phyloP scores from a whole-genome alignment of 2,888 invertebrate genomes.

The Dasypolia templi region DNA sequence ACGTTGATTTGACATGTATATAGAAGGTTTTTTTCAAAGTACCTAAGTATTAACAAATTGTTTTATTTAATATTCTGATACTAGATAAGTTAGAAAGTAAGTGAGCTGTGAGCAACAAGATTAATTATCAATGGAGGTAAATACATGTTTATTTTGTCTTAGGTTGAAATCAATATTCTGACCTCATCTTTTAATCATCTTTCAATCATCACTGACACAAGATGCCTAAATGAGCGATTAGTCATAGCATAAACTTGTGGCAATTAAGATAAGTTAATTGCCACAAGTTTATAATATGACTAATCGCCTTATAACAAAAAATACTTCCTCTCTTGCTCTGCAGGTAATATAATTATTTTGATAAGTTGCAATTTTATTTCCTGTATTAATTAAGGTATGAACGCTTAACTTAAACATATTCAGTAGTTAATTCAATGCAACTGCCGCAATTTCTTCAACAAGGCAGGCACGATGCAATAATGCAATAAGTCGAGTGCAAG shows the following conservation, averaged over 20 bases:
- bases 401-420: background rate
- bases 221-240: slow-evolving; percentile 19
- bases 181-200: slow-evolving; percentile 4
- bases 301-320: slow-evolving; percentile 3
- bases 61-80: background rate
- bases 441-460: background rate
- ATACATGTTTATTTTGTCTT: slow-evolving; percentile 30
- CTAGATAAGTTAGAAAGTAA: background rate
- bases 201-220: slow-evolving; percentile 18
- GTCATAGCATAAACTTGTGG: slow-evolving; percentile 10
- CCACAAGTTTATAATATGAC: too few relatives aligned
- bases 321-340: slow-evolving; percentile 12
- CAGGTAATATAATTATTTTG: background rate
- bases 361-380: background rate
- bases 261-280: too few relatives aligned
- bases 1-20: slow-evolving; percentile 23
- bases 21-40: background rate
- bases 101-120: background rate
- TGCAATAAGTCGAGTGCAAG: background rate
- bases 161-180: slow-evolving; percentile 26
- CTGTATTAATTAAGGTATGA: background rate
- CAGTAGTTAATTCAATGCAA: background rate
- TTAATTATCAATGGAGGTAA: background rate
- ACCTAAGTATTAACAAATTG: background rate
- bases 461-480: too few relatives aligned